phyloP scores from a whole-genome alignment of 1,140 invertebrate species.

The Scaptomyza montana region DNA sequence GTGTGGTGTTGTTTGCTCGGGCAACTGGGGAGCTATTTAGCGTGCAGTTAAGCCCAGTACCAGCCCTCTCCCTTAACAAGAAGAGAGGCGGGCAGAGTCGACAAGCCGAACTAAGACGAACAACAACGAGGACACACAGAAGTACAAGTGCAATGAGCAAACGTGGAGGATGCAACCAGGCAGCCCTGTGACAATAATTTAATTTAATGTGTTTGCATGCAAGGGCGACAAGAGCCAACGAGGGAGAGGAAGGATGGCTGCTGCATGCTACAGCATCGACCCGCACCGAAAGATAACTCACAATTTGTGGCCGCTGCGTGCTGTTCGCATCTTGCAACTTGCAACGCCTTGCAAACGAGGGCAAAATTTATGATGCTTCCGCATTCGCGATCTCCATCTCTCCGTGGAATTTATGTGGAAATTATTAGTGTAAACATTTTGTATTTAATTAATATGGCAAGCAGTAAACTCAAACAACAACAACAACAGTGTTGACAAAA shows the following conservation, averaged over 20 bases:
- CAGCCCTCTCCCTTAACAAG: conserved; percentile 5
- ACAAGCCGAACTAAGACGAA: conserved; percentile 67
- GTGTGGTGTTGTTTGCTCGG: neutral
- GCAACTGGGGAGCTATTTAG: conserved; percentile 61
- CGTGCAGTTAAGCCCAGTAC: conserved; percentile 39
- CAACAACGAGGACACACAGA: conserved; percentile 29
- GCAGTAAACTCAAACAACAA: conserved; percentile 7
- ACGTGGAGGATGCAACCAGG: conserved; percentile 31
- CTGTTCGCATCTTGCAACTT: conserved; percentile 43
- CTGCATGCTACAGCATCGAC: conserved; percentile 31
- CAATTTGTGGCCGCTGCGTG: conserved; percentile 74
- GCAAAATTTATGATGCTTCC: conserved; percentile 72
- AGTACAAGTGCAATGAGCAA: conserved; percentile 9
- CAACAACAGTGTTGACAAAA: conserved; percentile 47
- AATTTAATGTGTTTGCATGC: conserved; percentile 82
- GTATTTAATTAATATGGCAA: conserved; percentile 78
- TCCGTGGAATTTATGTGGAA: conserved; percentile 63
- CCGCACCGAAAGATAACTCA: conserved; percentile 68
- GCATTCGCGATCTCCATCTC: conserved; percentile 3
- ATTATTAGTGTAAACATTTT: conserved; percentile 82
- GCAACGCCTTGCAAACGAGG: conserved; percentile 31
- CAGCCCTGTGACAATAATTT: conserved; percentile 73
- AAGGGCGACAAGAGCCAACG: conserved; percentile 52
- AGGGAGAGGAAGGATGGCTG: neutral
- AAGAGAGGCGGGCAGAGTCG: neutral